These are phyloP conservation scores for Umimayanthus kanabou DNA, from an alignment of 92 coral and sea anemone genomes.

Conservation along the genomic window DNA sequence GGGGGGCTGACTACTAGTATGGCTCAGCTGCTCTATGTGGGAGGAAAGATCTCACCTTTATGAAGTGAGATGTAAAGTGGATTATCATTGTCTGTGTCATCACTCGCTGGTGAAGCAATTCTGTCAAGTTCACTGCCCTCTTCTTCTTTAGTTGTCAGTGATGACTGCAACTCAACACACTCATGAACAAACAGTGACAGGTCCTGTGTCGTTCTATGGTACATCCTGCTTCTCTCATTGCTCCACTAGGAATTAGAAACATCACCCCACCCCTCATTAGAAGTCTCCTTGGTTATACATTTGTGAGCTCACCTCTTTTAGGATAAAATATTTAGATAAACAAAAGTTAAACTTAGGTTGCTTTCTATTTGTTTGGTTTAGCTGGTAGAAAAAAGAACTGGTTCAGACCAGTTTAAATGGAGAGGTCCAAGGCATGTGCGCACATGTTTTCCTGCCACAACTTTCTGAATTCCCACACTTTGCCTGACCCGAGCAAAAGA, in stretches of 20 bases:
- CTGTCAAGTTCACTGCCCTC: conserved; percentile 51
- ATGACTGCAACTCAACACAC: conserved; percentile 84
- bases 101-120: conserved; percentile 61
- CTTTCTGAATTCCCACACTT: no score
- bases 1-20: neutral
- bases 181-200: conserved; percentile 86
- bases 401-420: no score
- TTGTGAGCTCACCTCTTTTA: no score
- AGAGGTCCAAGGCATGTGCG: no score
- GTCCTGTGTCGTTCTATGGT: conserved; percentile 42
- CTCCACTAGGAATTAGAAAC: neutral
- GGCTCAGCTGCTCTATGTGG: neutral
- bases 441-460: no score
- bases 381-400: no score
- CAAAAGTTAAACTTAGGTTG: no score
- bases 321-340: no score
- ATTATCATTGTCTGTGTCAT: conserved; percentile 47
- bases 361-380: no score
- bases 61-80: neutral
- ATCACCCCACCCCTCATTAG: no score
- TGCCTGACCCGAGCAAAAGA: no score
- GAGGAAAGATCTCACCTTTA: conserved; percentile 3
- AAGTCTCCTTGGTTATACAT: no score
- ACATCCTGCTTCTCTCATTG: conserved; percentile 45
- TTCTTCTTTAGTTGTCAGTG: conserved; percentile 55